Evolutionary conservation across 2,113 vertebrate genomes (phyloP).

Genomic region (Pachypanchax playfairii): DNA sequence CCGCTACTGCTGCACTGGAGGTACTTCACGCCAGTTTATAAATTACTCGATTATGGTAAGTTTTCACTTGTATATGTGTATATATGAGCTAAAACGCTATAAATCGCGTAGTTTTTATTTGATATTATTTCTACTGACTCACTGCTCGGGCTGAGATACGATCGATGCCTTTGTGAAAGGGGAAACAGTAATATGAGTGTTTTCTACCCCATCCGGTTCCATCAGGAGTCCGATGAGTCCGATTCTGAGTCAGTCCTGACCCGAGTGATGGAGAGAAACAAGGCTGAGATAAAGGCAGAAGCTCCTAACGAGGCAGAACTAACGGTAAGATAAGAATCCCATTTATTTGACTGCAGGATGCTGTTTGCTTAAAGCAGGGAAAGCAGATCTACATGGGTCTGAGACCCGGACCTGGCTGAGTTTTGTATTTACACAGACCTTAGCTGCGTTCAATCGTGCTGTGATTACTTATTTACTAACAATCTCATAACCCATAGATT

Average conservation of each 20-base stretch:
- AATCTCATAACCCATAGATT: too few species aligned
- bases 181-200: background rate
- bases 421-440: slow-evolving; percentile 4
- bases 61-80: background rate
- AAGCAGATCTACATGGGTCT: background rate
- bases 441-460: background rate
- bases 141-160: background rate
- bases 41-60: slow-evolving; percentile 42
- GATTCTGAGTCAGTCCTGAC: slow-evolving; percentile 33
- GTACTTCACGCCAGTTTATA: background rate
- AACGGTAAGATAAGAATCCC: slow-evolving; percentile 32
- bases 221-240: slow-evolving; percentile 51
- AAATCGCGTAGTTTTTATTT: too few species aligned
- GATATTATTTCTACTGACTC: too few species aligned
- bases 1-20: background rate
- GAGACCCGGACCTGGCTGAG: slow-evolving; percentile 33
- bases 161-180: background rate
- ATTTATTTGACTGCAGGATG: background rate
- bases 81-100: background rate
- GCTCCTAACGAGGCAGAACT: slow-evolving; percentile 40
- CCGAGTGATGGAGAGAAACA: slow-evolving; percentile 47
- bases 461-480: too few species aligned
- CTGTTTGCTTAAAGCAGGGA: background rate
- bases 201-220: background rate
- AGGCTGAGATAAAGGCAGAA: slow-evolving; percentile 41